Evolutionary conservation across 2,797 vertebrate species (phyloP).

Genomic region (Periophthalmus magnuspinnatus): DNA sequence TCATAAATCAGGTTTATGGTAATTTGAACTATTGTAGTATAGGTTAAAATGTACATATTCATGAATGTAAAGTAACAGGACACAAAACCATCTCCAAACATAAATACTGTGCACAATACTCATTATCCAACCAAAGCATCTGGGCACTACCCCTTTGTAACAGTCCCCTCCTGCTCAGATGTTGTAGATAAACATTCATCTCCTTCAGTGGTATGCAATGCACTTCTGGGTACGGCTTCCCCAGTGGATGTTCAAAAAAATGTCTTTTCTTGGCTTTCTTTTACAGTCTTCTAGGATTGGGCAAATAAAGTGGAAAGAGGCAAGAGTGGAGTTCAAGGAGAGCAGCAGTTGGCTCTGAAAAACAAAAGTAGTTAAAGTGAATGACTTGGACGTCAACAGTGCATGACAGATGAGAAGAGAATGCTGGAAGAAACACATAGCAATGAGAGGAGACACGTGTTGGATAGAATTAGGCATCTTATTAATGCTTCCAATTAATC

Average conservation of each 20-base stretch:
- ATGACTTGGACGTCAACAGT: conserved; percentile 30
- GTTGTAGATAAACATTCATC: conserved; percentile 59
- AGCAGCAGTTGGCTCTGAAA: conserved; percentile 57
- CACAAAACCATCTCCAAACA: conserved; percentile 25
- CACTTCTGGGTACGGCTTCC: conserved; percentile 56
- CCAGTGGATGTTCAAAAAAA: conserved; percentile 62
- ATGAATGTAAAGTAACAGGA: conserved; percentile 51
- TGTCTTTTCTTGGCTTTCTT: conserved; percentile 55
- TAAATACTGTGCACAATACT: conserved; percentile 19
- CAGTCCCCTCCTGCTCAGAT: conserved; percentile 13
- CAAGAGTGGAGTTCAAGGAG: conserved; percentile 41
- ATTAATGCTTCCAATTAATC: conserved; percentile 34
- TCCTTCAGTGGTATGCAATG: conserved; percentile 34
- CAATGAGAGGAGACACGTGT: conserved; percentile 30
- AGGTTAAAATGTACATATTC: conserved; percentile 31
- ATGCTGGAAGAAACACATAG: conserved; percentile 36
- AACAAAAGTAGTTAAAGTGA: conserved; percentile 44
- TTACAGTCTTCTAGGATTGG: conserved; percentile 44
- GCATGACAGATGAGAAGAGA: conserved; percentile 49
- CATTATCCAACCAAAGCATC: conserved; percentile 13
- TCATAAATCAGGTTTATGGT: conserved; percentile 37
- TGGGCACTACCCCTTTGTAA: conserved; percentile 7
- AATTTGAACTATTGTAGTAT: conserved; percentile 51
- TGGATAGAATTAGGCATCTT: conserved; percentile 40
- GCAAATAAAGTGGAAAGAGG: conserved; percentile 49